Base-by-base conservation (phyloP, 2,888 invertebrate genomes). In the Chrysotoxum bicinctum region DNA sequence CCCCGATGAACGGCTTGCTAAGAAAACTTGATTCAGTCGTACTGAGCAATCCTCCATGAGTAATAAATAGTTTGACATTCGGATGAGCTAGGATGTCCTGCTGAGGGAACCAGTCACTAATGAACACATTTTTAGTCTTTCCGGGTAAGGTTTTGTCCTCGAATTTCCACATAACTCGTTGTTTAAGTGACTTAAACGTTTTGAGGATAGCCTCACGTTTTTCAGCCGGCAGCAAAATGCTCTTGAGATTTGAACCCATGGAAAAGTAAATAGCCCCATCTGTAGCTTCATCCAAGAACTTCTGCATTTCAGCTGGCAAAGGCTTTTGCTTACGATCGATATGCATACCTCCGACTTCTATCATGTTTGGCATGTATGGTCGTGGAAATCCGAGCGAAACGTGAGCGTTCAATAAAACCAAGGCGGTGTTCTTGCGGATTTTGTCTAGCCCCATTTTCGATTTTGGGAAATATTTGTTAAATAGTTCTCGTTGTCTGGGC, bases 11-110 rank as follows among this genome's bases (percentile, higher is more conserved):
- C 0, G 93, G 93, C 21, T 92, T 92, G 23, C 92, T 92, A 79
- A 92, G 91, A 62, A 92, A 92, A 68, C 93, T 89, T 0, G 93
- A 90, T 83, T 93, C 93, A 0, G 91, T 92, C 12, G 92, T 92
- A 87, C 93, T 93, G 14, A 93, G 87, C 7, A 93, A 83, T 2
- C 93, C 93, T 1, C 93, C 93, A 62, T 93, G 93, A 0, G 93
- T 93, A 9, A 93, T 92, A 78, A 93, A 93, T 0, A 92, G 77
- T 56, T 91, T 90, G 0, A 93, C 90, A 87, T 93, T 93, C 0
- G 92, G 90, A 88, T 93, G 93, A 0, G 92, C 93, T 89, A 92
- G 79, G 23, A 92, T 89, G 77, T 93, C 93, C 32, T 92, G 91
- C 70, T 93, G 93, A 0, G 93, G 92, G 48, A 93, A 90, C 93